phyloP scores from a whole-genome alignment of 2,113 vertebrate species.

The Formicarius rufipectus region DNA sequence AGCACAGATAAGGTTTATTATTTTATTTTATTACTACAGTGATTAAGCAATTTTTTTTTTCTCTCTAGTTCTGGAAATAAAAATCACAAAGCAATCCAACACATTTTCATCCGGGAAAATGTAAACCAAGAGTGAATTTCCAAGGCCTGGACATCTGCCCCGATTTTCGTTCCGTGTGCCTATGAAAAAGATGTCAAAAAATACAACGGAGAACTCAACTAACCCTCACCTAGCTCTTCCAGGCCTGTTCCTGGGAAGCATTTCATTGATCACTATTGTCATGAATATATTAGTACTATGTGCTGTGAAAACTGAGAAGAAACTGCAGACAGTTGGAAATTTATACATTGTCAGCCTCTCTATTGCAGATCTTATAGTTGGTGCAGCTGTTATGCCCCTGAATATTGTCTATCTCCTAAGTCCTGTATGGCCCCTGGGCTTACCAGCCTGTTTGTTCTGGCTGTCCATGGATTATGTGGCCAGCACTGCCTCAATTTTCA shows the following conservation, averaged over 20 bases:
- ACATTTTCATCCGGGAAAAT: not conserved
- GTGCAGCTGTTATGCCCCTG: slow-evolving; percentile 90
- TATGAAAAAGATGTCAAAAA: slow-evolving; percentile 56
- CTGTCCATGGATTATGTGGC: slow-evolving; percentile 98
- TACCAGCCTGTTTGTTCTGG: slow-evolving; percentile 89
- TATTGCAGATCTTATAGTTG: slow-evolving; percentile 89
- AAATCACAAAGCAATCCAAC: not conserved
- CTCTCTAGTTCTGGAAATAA: not conserved
- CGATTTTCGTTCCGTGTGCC: not conserved
- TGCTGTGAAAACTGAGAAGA: slow-evolving; percentile 86
- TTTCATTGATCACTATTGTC: slow-evolving; percentile 85
- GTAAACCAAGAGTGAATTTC: not conserved
- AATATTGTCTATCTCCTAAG: slow-evolving; percentile 86
- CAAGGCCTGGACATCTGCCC: not conserved
- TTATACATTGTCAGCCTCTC: slow-evolving; percentile 95
- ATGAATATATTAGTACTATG: slow-evolving; percentile 93
- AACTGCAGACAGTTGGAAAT: slow-evolving; percentile 92
- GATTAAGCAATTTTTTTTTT: not conserved
- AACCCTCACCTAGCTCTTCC: slow-evolving; percentile 69
- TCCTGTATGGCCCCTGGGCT: slow-evolving; percentile 79
- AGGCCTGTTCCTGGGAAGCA: slow-evolving; percentile 80
- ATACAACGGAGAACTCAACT: slow-evolving; percentile 42
- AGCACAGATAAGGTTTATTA: not conserved
- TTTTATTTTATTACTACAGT: not conserved
- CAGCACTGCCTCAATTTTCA: slow-evolving; percentile 95